These are phyloP conservation scores for Orussus abietinus DNA, from an alignment of 1,140 invertebrate genomes.

Conservation along the genomic window DNA sequence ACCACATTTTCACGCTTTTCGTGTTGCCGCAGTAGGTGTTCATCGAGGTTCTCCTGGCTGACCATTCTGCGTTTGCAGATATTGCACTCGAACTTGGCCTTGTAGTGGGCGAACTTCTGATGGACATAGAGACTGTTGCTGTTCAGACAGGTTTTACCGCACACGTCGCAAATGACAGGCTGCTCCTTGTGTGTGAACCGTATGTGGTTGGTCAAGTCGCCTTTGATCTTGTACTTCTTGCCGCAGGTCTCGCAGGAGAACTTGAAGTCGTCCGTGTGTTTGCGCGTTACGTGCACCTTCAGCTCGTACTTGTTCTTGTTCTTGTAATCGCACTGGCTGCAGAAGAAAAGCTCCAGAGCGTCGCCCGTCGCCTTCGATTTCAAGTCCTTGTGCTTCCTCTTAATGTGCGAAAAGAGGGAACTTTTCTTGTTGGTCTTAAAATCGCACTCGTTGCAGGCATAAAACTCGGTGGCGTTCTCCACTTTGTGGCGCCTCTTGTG, in stretches of 20 bases:
- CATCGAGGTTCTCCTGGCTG: conserved; percentile 46
- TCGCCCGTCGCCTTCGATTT: conserved; percentile 6
- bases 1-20: conserved; percentile 46
- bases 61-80: conserved; percentile 50
- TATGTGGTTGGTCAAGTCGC: conserved; percentile 63
- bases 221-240: conserved; percentile 56
- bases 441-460: conserved; percentile 39
- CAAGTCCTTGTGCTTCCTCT: conserved; percentile 34
- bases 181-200: conserved; percentile 61
- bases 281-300: conserved; percentile 46
- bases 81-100: conserved; percentile 47
- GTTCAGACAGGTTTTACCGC: conserved; percentile 57
- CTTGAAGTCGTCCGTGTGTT: conserved; percentile 48
- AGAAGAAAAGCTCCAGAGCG: conserved; percentile 32
- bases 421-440: conserved; percentile 39
- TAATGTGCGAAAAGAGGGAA: conserved; percentile 42
- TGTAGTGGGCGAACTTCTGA: conserved; percentile 51
- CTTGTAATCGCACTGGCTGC: conserved; percentile 45
- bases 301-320: conserved; percentile 50
- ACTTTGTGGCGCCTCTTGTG: conserved; percentile 53
- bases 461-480: conserved; percentile 20
- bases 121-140: conserved; percentile 50
- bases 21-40: conserved; percentile 52
- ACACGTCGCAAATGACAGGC: conserved; percentile 65
- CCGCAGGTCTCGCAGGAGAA: conserved; percentile 56